Base-by-base conservation (phyloP, 1,140 invertebrate species). In the Drosophila cardini region DNA sequence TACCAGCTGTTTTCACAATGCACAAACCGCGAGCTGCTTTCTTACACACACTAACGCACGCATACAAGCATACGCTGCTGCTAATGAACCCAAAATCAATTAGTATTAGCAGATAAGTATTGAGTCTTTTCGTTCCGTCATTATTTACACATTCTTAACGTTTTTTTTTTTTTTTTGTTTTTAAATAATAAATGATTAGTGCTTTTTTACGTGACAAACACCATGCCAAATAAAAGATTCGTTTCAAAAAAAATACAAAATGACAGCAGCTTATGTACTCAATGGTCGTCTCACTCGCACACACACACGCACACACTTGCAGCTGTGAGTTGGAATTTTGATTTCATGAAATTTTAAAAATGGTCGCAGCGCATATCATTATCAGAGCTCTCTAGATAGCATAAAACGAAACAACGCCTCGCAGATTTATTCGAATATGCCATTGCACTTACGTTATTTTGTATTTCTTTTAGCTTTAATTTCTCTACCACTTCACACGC, bases 341-440 rank as follows among this genome's bases (percentile, higher is more conserved):
- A 87, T 89, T 87, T 87, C 84, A 78, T 89, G 80, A 89, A 89
- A 89, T 87, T 87, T 89, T 89, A 77, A 89, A 86, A 86, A 86
- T 86, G 83, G 83, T 86, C 83, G 82, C 74, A 83, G 50, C 80
- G 83, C 84, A 87, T 87, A 87, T 87, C 84, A 87, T 87, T 87
- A 87, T 76, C 76, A 67, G 72, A 67, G 11, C 77, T 63, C 60
- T 46, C 53, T 13, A 67, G 53, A 60, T 58, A 21, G 13, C 32
- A 72, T 56, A 18, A 34, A 18, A 36, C 21, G 58, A 46, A 78
- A 65, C 42, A 46, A 53, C 38, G 48, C 8, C 16, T 10, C 52
- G 58, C 43, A 5, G 5, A 32, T 15, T 34, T 30, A 43, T 43
- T 36, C 58, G 58, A 69, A 40, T 21, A 57, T 61, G 46, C 67